Percentiles rank a stretch among this genome's conserved stretches.
Evolutionary conservation across 2,797 vertebrate genomes (phyloP).

Genomic region (Odontamblyopus lacepedii): DNA sequence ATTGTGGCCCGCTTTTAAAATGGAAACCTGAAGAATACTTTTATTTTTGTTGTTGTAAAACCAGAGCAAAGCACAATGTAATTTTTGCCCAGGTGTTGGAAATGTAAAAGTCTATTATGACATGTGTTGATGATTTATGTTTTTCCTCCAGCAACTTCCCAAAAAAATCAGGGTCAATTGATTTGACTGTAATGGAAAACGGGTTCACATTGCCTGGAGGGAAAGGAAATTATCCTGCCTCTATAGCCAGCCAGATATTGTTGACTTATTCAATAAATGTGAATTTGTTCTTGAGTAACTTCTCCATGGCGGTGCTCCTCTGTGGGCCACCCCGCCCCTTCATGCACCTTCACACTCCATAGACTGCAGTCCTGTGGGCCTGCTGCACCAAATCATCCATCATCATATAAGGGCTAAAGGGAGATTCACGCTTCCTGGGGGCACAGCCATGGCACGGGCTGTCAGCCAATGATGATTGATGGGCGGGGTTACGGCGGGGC

Average conservation of each 20-base stretch:
- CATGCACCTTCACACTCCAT: slow-evolving; percentile 57
- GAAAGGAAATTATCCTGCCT: slow-evolving; percentile 13
- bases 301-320: slow-evolving; percentile 20
- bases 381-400: slow-evolving; percentile 63
- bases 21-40: not conserved
- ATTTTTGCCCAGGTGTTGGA: not conserved
- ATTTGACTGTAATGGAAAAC: slow-evolving; percentile 20
- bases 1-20: too few species aligned
- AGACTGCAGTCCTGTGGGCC: slow-evolving; percentile 56
- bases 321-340: slow-evolving; percentile 7
- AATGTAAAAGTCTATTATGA: slow-evolving; percentile 19
- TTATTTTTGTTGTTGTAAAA: not conserved
- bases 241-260: slow-evolving; percentile 1
- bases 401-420: slow-evolving; percentile 58
- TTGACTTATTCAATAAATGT: slow-evolving; percentile 34
- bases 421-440: slow-evolving; percentile 63
- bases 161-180: slow-evolving; percentile 25
- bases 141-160: not conserved
- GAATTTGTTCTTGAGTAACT: slow-evolving; percentile 32
- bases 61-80: not conserved
- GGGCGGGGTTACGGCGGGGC: slow-evolving; percentile 60
- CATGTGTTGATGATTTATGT: slow-evolving; percentile 11
- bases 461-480: slow-evolving; percentile 71
- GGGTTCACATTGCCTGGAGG: not conserved
- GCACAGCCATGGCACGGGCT: slow-evolving; percentile 41